Conservation (phyloP, 1,140 invertebrate genomes). For the Saccostrea echinata region DNA sequence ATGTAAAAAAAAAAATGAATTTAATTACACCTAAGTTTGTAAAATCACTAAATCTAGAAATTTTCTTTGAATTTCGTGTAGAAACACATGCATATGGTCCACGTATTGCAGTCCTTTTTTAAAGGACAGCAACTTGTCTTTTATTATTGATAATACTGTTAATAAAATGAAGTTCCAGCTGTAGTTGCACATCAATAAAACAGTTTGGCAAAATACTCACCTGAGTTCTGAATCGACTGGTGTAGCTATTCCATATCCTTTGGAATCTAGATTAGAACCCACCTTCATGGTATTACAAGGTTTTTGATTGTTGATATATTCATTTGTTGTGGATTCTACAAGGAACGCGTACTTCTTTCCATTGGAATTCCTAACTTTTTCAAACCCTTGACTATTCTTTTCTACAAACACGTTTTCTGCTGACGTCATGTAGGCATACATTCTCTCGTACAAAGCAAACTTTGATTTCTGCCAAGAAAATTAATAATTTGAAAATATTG, state of each 20-base stretch:
- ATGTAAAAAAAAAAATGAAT: too few species aligned
- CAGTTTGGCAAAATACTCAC: constrained; percentile 80
- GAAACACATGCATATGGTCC: too few species aligned
- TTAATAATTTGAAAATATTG: too few species aligned
- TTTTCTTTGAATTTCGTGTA: too few species aligned
- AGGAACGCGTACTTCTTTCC: constrained; percentile 93
- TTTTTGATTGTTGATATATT: constrained; percentile 94
- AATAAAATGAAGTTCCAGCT: neutral
- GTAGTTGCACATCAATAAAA: neutral
- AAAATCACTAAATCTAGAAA: too few species aligned
- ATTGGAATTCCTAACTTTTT: constrained; percentile 72
- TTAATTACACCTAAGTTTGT: too few species aligned
- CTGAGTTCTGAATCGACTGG: constrained; percentile 93
- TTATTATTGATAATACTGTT: too few species aligned
- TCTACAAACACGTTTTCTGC: constrained; percentile 75
- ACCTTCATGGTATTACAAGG: constrained; percentile 97
- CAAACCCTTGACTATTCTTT: constrained; percentile 70
- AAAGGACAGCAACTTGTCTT: too few species aligned
- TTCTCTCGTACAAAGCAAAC: constrained; percentile 93
- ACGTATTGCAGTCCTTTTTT: too few species aligned
- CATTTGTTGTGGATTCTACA: constrained; percentile 97
- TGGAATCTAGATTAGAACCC: constrained; percentile 93
- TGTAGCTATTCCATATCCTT: constrained; percentile 96
- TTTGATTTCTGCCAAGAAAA: constrained; percentile 88
- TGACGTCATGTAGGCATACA: constrained; percentile 95